Percentiles rank a stretch among this genome's conserved stretches.
These are phyloP conservation scores for Pangasianodon hypophthalmus DNA, from an alignment of 2,113 vertebrate genomes.

Conservation along the genomic window DNA sequence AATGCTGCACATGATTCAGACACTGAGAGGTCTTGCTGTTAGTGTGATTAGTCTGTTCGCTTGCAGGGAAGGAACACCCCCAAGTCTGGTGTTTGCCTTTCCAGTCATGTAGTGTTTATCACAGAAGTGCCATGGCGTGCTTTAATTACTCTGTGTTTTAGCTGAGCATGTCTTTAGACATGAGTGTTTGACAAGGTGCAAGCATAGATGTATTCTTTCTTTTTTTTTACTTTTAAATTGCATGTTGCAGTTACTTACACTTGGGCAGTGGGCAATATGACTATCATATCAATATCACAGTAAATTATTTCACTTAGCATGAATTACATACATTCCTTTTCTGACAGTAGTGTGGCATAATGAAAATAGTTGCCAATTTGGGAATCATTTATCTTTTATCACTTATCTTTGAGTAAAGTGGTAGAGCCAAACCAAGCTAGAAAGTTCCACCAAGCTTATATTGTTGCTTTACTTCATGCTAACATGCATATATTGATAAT, in stretches of 20 bases:
- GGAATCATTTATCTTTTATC: too few species aligned
- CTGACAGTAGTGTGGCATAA: neutral
- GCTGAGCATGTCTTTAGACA: constrained; percentile 2
- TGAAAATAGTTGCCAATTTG: neutral
- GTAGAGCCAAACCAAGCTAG: neutral
- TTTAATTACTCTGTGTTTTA: constrained; percentile 3
- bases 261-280: neutral
- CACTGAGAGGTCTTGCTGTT: constrained; percentile 15
- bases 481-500: neutral
- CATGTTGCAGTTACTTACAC: constrained; percentile 35
- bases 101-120: constrained; percentile 27
- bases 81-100: constrained; percentile 14
- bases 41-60: constrained; percentile 16
- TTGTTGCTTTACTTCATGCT: neutral
- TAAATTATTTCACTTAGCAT: neutral
- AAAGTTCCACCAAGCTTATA: neutral
- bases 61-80: neutral
- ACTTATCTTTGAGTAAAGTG: neutral
- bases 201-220: neutral
- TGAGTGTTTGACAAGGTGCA: constrained; percentile 19
- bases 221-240: constrained; percentile 32
- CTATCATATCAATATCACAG: neutral
- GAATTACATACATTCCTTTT: neutral
- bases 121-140: neutral
- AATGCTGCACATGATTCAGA: neutral